Conservation (phyloP, 2,797 vertebrate species). For the Meda fulgida region DNA sequence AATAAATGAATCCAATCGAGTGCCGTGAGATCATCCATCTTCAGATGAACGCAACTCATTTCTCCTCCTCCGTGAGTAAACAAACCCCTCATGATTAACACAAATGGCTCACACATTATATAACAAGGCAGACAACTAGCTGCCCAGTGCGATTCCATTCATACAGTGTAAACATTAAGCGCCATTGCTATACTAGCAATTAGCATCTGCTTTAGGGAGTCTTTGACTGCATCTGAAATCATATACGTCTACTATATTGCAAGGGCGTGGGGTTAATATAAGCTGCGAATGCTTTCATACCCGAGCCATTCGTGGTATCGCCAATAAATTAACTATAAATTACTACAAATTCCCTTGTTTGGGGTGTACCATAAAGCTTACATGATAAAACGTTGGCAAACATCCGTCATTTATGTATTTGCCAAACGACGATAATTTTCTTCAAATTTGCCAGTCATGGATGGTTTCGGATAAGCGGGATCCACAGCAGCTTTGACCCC, state of each 20-base stretch:
- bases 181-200: not conserved
- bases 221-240: not conserved
- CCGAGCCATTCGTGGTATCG: too few species aligned
- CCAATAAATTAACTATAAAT: too few species aligned
- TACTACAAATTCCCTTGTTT: too few species aligned
- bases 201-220: not conserved
- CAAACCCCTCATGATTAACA: not conserved
- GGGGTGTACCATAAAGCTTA: too few species aligned
- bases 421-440: too few species aligned
- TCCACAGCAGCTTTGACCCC: too few species aligned
- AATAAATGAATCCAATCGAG: not conserved
- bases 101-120: not conserved
- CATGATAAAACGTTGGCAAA: too few species aligned
- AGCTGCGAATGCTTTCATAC: too few species aligned
- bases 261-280: too few species aligned
- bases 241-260: not conserved
- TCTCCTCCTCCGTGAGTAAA: not conserved
- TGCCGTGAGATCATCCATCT: not conserved
- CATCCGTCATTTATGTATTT: too few species aligned
- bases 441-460: too few species aligned
- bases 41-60: not conserved
- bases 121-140: not conserved
- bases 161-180: not conserved
- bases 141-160: not conserved
- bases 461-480: too few species aligned